A percentile compares a stretch with the other conserved stretches of the same genome.
Evolutionary conservation across 1,140 invertebrate genomes (phyloP).

Genomic region (Zaprionus ornatus): DNA sequence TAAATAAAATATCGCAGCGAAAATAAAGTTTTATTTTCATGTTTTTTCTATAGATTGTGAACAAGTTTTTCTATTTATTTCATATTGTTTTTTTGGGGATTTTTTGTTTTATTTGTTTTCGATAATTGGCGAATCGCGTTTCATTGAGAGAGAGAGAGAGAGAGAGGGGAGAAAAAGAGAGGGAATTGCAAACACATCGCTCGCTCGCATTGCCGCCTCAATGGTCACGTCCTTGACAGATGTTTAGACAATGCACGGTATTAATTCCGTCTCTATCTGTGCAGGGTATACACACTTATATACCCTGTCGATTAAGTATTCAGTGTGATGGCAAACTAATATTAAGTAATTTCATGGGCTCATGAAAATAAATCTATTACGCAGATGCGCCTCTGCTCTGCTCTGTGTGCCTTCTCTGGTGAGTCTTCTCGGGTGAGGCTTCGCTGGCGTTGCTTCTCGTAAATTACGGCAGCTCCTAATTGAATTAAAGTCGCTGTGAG

Average conservation of each 20-base stretch:
- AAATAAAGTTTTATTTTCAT: background rate
- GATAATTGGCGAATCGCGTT: conserved; percentile 28
- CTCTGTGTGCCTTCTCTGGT: background rate
- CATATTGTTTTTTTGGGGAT: conserved; percentile 11
- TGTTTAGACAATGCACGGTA: conserved; percentile 33
- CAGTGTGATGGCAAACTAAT: conserved; percentile 50
- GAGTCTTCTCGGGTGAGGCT: background rate
- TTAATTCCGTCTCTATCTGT: conserved; percentile 35
- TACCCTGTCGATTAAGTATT: conserved; percentile 19
- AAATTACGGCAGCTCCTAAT: conserved; percentile 75
- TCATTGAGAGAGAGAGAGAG: conserved; percentile 38
- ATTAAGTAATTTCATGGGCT: conserved; percentile 70
- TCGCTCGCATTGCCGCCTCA: conserved; percentile 59
- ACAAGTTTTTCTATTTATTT: conserved; percentile 12
- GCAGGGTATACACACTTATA: background rate
- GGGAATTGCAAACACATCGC: conserved; percentile 55
- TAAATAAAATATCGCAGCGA: background rate
- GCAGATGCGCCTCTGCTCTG: conserved; percentile 11
- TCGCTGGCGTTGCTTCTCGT: conserved; percentile 20
- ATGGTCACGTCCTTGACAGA: conserved; percentile 58
- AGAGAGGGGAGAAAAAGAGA: too few relatives aligned
- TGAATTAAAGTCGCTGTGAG: conserved; percentile 69
- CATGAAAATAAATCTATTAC: conserved; percentile 68
- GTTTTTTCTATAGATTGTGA: conserved; percentile 20
- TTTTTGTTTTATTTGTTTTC: conserved; percentile 6